Conservation (phyloP, 2,113 vertebrate species). For the Platanista minor region DNA sequence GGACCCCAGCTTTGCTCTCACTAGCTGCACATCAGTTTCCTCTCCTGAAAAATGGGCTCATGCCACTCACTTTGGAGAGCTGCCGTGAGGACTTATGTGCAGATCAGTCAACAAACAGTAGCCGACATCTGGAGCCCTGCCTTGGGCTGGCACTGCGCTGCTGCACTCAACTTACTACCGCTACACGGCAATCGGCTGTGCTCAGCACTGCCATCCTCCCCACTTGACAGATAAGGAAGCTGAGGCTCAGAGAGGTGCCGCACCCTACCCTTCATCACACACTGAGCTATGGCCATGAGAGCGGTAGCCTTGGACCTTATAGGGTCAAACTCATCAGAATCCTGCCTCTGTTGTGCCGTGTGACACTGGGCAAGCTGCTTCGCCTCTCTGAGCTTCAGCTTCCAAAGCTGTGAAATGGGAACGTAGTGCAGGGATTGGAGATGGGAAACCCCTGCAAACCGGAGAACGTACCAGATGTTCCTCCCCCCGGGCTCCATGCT, state of each 20-base stretch:
- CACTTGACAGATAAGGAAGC: not conserved
- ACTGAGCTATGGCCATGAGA: not conserved
- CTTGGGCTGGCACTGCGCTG: fast-evolving
- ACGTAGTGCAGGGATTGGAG: not conserved
- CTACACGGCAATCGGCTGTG: fast-evolving
- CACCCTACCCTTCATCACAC: not conserved
- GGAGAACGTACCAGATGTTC: fast-evolving
- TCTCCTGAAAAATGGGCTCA: not conserved
- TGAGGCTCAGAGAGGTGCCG: not conserved
- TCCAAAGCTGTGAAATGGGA: not conserved
- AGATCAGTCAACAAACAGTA: fast-evolving
- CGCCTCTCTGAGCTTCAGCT: not conserved
- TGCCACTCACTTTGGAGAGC: not conserved
- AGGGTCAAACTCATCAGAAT: not conserved
- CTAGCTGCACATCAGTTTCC: not conserved
- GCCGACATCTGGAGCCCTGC: not conserved
- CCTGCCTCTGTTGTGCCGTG: not conserved
- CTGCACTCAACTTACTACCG: too few species aligned
- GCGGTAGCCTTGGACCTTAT: not conserved
- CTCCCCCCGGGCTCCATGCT: not conserved
- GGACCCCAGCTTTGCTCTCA: not conserved
- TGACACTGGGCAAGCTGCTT: not conserved
- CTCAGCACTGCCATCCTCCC: not conserved
- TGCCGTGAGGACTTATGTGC: fast-evolving
- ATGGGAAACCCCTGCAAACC: not conserved